Evolutionary conservation across 2,113 vertebrate species (phyloP).

Genomic region (Dryoscopus gambensis): DNA sequence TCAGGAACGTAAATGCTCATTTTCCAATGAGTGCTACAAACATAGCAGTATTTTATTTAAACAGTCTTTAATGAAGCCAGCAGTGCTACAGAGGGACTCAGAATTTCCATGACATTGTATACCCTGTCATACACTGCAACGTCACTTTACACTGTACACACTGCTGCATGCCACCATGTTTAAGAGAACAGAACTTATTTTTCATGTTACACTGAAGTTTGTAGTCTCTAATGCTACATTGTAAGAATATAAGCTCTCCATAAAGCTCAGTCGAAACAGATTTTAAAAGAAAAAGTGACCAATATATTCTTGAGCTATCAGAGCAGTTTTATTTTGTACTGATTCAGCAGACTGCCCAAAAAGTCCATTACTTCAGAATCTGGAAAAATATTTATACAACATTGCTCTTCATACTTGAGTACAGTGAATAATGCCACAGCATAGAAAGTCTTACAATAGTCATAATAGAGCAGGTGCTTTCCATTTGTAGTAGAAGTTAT

Average conservation of each 20-base stretch:
- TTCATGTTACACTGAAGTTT: not conserved
- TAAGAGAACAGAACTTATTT: not conserved
- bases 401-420: not conserved
- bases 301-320: not conserved
- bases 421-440: not conserved
- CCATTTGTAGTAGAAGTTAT: not conserved
- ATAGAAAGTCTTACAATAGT: not conserved
- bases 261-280: not conserved
- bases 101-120: not conserved
- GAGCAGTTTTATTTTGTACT: not conserved
- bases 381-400: not conserved
- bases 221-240: not conserved
- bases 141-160: not conserved
- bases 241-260: not conserved
- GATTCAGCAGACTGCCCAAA: not conserved
- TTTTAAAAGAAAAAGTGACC: not conserved
- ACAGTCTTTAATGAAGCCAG: not conserved
- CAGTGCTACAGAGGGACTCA: not conserved
- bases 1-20: not conserved
- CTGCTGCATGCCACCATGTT: not conserved
- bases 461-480: not conserved
- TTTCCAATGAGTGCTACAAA: not conserved
- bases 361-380: not conserved
- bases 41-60: not conserved
- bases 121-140: not conserved